Conservation (phyloP, 2,888 invertebrate species). For the Xylophagus ater region DNA sequence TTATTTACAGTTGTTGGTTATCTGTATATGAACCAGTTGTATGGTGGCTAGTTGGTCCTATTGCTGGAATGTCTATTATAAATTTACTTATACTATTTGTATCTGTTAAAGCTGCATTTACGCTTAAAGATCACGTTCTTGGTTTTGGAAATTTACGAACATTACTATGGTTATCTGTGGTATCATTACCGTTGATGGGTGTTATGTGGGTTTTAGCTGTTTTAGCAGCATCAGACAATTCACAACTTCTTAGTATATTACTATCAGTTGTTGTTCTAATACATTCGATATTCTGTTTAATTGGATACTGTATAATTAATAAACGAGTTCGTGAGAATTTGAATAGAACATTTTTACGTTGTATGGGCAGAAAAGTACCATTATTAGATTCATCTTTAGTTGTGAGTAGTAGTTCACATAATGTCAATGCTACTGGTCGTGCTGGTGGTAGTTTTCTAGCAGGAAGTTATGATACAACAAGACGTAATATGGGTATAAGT, state of each 20-base stretch:
- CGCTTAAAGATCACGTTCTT: constrained; percentile 77
- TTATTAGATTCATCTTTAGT: constrained; percentile 63
- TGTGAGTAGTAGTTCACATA: constrained; percentile 64
- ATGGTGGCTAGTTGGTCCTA: constrained; percentile 91
- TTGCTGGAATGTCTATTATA: constrained; percentile 63
- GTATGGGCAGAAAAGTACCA: constrained; percentile 73
- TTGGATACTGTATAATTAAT: constrained; percentile 81
- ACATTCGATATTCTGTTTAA: constrained; percentile 72
- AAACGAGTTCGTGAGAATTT: constrained; percentile 67
- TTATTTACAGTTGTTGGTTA: constrained; percentile 80
- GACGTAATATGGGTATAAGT: constrained; percentile 81
- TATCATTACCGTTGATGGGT: constrained; percentile 72
- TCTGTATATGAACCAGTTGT: constrained; percentile 86
- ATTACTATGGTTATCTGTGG: constrained; percentile 75
- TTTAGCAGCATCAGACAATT: constrained; percentile 61
- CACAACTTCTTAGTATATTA: constrained; percentile 60
- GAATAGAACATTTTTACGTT: constrained; percentile 49
- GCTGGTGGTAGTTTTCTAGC: constrained; percentile 30
- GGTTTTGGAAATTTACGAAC: constrained; percentile 78
- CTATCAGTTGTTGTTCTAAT: constrained; percentile 65
- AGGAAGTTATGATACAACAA: constrained; percentile 44
- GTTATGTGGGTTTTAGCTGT: constrained; percentile 79
- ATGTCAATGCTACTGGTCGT: constrained; percentile 44
- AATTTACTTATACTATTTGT: constrained; percentile 72
- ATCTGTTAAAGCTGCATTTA: constrained; percentile 82